Percentiles rank a stretch among this genome's conserved stretches.
phyloP scores from a whole-genome alignment of 2,797 vertebrate genomes.

The Cryptoblepharus egeriae region DNA sequence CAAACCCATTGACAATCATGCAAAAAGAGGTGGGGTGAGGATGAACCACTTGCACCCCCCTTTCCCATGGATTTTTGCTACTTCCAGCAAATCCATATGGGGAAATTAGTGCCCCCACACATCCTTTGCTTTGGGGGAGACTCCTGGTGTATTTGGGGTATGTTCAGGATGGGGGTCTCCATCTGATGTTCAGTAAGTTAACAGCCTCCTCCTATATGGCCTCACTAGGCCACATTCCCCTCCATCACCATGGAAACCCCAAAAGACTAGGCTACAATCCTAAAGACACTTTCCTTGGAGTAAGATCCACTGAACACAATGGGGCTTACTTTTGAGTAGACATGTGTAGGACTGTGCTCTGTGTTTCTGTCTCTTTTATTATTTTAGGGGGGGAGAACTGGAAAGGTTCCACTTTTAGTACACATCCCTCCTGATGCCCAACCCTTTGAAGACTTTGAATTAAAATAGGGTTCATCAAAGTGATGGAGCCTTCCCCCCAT shows the following conservation, averaged over 20 bases:
- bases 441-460: slow-evolving; percentile 1
- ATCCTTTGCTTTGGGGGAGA: not conserved
- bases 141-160: not conserved
- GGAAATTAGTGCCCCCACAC: not conserved
- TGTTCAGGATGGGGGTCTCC: not conserved
- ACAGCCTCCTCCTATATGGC: not conserved
- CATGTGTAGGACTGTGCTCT: too few relatives aligned
- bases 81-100: not conserved
- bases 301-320: too few relatives aligned
- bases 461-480: not conserved
- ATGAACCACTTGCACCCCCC: not conserved
- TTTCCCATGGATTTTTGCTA: not conserved
- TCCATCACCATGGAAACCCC: slow-evolving; percentile 1
- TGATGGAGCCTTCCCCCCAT: not conserved
- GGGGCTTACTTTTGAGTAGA: too few relatives aligned
- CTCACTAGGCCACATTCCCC: not conserved
- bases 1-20: too few relatives aligned
- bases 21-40: not conserved
- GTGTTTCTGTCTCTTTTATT: not conserved
- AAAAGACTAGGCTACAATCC: too few relatives aligned
- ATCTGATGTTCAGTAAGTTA: not conserved
- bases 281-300: too few relatives aligned
- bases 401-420: not conserved
- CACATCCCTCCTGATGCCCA: not conserved
- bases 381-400: not conserved